Base-by-base conservation (phyloP, 2,888 invertebrate genomes). In the Callinectes sapidus region DNA sequence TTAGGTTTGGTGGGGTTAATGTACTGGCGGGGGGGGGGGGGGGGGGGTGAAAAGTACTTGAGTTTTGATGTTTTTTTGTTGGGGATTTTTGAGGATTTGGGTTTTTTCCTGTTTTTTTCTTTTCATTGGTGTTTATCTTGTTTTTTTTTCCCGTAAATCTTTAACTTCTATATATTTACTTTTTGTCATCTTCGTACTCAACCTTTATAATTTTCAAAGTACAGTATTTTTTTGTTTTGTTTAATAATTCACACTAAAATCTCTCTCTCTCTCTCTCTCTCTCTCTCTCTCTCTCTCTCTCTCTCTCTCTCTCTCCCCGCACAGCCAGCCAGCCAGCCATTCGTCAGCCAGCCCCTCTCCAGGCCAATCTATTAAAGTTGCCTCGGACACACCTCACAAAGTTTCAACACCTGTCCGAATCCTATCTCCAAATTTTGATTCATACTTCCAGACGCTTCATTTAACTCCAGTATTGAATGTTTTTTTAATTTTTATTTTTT, bases 201-300 rank as follows among this genome's bases (percentile, higher is more conserved):
- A 6, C 10, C 10, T 48, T 0, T 48, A 10, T 48, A 48, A 10
- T 48, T 2, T 48, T 48, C 8, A 8, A 48, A 6, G 48, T 48
- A 48, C 0, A 0, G n/a, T n/a, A n/a, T 48, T 48, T 8, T 48
- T 5, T 10, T 48, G 48, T 48, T 48, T 48, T 48, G 48, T 8
- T 48, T 48, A 48, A 48, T 6, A 8, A 8, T 48, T 48, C 8
- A 6, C 10, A 48, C 48, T 5, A 48, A 48, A 48, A 6, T 66
- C 18, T 42, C 42, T 2, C 42, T 42, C 42, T 42, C 6, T 42
- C 42, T 42, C 6, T 42, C 6, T 42, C 85, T 42, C 85, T 85
- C 85, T 42, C 39, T 86, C 86, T 86, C 86, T 86, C 35, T 42
- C 86, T 86, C 86, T 42, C 32, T 54, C 87, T 54, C 87, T 48